Evolutionary conservation across 1,140 invertebrate species (phyloP).

Genomic region (Oryctes rhinoceros): DNA sequence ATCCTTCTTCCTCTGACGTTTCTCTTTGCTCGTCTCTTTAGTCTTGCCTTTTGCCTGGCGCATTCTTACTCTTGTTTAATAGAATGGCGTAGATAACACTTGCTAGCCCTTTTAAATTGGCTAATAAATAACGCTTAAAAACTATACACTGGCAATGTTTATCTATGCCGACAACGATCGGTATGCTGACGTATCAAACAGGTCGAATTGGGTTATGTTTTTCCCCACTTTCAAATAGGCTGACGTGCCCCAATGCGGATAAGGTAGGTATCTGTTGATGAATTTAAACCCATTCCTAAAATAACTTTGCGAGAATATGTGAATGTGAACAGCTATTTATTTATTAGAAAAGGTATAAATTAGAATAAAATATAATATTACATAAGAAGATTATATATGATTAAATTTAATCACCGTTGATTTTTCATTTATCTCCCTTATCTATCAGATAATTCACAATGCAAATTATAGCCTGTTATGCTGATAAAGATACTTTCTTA

Average conservation of each 20-base stretch:
- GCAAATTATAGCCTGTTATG: no score
- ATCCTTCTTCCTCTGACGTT: slow-evolving; percentile 82
- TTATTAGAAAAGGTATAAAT: no score
- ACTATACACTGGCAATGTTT: no score
- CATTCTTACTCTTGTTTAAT: slow-evolving; percentile 63
- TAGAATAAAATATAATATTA: no score
- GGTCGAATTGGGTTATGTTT: slow-evolving; percentile 33
- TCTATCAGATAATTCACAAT: no score
- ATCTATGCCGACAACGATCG: no score
- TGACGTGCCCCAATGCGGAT: slow-evolving; percentile 21
- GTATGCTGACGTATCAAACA: slow-evolving; percentile 39
- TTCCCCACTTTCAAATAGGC: slow-evolving; percentile 29
- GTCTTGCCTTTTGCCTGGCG: slow-evolving; percentile 80
- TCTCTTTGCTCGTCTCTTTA: slow-evolving; percentile 85
- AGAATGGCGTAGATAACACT: neutral
- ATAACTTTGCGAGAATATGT: neutral
- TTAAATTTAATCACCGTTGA: no score
- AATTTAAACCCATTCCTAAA: neutral
- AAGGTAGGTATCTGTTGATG: slow-evolving; percentile 10
- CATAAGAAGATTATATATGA: no score
- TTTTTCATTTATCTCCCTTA: no score
- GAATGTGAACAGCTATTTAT: no score
- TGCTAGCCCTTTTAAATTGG: neutral
- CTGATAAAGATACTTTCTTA: no score
- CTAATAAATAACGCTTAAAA: no score